A percentile compares a stretch with the other conserved stretches of the same genome.
These are phyloP conservation scores for Clarias macrocephalus DNA, from an alignment of 2,113 vertebrate genomes.

Conservation along the genomic window DNA sequence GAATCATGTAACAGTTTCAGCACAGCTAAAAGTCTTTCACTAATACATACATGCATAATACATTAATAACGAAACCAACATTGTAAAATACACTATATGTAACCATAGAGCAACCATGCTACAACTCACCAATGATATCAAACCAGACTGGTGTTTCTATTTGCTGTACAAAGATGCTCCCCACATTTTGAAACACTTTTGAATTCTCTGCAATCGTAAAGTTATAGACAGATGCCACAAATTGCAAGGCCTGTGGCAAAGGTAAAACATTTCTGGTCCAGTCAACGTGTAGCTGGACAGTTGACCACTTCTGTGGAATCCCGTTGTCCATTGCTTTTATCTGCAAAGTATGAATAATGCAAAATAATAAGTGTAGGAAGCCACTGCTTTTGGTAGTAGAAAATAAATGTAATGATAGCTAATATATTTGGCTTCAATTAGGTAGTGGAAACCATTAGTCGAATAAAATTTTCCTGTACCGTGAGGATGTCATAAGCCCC, in stretches of 20 bases:
- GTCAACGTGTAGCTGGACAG: slow-evolving; percentile 86
- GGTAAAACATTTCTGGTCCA: slow-evolving; percentile 89
- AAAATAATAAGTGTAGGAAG: not conserved
- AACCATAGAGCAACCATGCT: not conserved
- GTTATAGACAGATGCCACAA: slow-evolving; percentile 88
- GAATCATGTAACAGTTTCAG: not conserved
- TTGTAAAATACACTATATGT: not conserved
- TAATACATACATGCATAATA: not conserved
- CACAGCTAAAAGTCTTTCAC: not conserved
- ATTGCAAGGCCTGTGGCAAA: slow-evolving; percentile 77
- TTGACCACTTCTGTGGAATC: slow-evolving; percentile 86
- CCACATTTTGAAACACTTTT: slow-evolving; percentile 88
- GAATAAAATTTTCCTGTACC: slow-evolving; percentile 68
- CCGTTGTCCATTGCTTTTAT: slow-evolving; percentile 94
- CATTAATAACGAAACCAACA: not conserved
- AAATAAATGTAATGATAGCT: not conserved
- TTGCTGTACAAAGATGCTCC: slow-evolving; percentile 86
- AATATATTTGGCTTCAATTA: not conserved
- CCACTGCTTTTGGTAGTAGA: not conserved
- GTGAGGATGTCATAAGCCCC: slow-evolving; percentile 91
- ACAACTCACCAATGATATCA: slow-evolving; percentile 85
- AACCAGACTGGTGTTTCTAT: slow-evolving; percentile 91
- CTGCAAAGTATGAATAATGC: slow-evolving; percentile 65
- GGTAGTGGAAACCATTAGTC: not conserved
- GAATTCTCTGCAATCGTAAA: slow-evolving; percentile 88